Conservation (phyloP, 2,888 invertebrate genomes). For the Campopleginae sp. region DNA sequence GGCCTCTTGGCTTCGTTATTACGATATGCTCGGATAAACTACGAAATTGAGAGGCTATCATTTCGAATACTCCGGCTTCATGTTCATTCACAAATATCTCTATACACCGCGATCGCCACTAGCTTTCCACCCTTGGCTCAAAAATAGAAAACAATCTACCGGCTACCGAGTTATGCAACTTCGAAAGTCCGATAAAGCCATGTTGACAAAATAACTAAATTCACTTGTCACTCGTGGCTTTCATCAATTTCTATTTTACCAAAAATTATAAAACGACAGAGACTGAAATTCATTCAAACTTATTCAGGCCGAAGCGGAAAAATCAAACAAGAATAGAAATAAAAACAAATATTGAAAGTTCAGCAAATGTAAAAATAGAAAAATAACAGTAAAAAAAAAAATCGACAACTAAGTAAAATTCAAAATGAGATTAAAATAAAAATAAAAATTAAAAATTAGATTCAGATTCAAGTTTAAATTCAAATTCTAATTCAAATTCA, state of each 20-base stretch:
- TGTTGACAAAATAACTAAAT: background rate
- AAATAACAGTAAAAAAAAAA: too few relatives aligned
- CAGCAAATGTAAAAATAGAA: too few relatives aligned
- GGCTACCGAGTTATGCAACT: background rate
- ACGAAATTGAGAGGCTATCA: slow-evolving; percentile 14
- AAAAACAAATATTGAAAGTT: too few relatives aligned
- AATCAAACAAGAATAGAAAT: too few relatives aligned
- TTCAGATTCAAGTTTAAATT: too few relatives aligned
- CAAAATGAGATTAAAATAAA: too few relatives aligned
- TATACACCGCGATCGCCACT: background rate
- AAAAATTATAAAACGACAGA: background rate
- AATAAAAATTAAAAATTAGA: too few relatives aligned
- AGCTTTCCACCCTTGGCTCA: slow-evolving; percentile 3
- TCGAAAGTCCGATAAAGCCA: background rate
- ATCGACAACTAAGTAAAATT: too few relatives aligned
- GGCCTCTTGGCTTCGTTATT: slow-evolving; percentile 19
- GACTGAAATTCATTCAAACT: too few relatives aligned
- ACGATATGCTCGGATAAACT: slow-evolving; percentile 42
- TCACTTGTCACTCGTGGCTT: background rate
- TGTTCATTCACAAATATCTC: background rate
- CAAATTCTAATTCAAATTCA: too few relatives aligned
- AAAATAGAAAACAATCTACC: background rate
- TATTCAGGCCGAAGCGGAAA: too few relatives aligned
- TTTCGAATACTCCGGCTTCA: slow-evolving; percentile 2
- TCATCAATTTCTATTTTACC: background rate